Percentiles rank a stretch among this genome's conserved stretches.
Conservation (phyloP, 2,888 invertebrate genomes). For the Chalcosyrphus nemorum region DNA sequence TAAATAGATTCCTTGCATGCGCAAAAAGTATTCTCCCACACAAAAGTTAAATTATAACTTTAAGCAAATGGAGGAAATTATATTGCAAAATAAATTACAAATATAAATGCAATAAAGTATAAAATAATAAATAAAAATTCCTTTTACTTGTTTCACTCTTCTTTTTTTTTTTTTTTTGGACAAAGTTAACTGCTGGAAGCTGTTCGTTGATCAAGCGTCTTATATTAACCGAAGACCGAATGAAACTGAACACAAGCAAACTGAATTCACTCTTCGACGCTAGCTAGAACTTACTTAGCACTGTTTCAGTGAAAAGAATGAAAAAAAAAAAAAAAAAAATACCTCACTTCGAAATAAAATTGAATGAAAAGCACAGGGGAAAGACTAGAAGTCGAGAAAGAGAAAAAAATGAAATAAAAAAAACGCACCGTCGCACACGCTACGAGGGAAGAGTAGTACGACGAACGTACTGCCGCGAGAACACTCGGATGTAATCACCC, state of each 20-base stretch:
- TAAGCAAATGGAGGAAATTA: not conserved
- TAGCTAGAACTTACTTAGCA: slow-evolving; percentile 26
- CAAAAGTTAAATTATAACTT: not conserved
- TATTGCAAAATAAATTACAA: not conserved
- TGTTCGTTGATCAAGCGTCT: slow-evolving; percentile 74
- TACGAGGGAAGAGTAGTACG: not conserved
- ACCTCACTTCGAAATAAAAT: slow-evolving; percentile 26
- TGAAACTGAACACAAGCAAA: slow-evolving; percentile 78
- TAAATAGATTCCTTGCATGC: slow-evolving; percentile 7
- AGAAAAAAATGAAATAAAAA: not conserved
- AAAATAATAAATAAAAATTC: slow-evolving; percentile 22
- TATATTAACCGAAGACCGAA: slow-evolving; percentile 80
- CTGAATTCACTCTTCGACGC: slow-evolving; percentile 22
- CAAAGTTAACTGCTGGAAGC: slow-evolving; percentile 44
- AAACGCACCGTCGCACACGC: not conserved
- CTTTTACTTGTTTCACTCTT: slow-evolving; percentile 68
- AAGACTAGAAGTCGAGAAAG: not conserved
- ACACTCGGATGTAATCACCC: slow-evolving; percentile 11
- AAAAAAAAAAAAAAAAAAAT: slow-evolving; percentile 10
- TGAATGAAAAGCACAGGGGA: slow-evolving; percentile 27
- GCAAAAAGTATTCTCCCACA: not conserved
- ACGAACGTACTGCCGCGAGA: not conserved
- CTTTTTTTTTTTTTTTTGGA: slow-evolving; percentile 51
- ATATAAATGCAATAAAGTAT: slow-evolving; percentile 13
- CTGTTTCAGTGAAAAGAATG: not conserved